phyloP scores from a whole-genome alignment of 2,113 vertebrate species.

The Trematomus loennbergii region DNA sequence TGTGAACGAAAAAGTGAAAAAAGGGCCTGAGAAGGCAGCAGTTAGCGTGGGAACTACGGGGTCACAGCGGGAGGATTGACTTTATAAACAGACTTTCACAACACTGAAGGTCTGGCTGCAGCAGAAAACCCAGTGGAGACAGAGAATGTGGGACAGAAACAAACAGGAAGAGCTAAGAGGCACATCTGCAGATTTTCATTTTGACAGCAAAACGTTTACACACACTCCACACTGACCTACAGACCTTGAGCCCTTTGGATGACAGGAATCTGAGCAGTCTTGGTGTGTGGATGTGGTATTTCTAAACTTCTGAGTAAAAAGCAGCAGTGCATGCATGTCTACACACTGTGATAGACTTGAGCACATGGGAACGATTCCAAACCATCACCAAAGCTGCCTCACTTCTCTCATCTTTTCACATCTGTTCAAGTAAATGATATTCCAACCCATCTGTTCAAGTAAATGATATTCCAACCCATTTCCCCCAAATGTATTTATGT shows the following conservation, averaged over 20 bases:
- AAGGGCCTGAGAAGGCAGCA: constrained; percentile 65
- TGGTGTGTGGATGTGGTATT: constrained; percentile 33
- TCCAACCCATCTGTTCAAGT: constrained; percentile 41
- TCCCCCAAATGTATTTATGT: constrained; percentile 42
- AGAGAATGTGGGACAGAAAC: constrained; percentile 22
- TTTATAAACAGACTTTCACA: constrained; percentile 79
- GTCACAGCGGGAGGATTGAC: constrained; percentile 68
- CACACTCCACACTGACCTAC: constrained; percentile 20
- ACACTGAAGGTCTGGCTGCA: constrained; percentile 55
- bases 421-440: constrained; percentile 48
- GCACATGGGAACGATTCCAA: constrained; percentile 38
- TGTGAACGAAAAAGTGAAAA: constrained; percentile 40
- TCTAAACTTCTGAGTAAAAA: constrained; percentile 32
- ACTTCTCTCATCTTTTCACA: constrained; percentile 22
- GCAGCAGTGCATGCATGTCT: constrained; percentile 8
- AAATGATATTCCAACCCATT: constrained; percentile 47
- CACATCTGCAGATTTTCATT: constrained; percentile 44
- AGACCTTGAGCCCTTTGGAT: constrained; percentile 13
- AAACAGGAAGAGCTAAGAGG: neutral
- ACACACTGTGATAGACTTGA: constrained; percentile 41
- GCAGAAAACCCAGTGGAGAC: constrained; percentile 23
- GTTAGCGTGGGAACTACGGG: constrained; percentile 81
- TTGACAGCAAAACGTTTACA: constrained; percentile 16
- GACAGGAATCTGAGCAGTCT: constrained; percentile 25
- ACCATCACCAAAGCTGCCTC: constrained; percentile 1